Base-by-base conservation (phyloP, 2,888 invertebrate genomes). In the Caradrina clavipalpis region DNA sequence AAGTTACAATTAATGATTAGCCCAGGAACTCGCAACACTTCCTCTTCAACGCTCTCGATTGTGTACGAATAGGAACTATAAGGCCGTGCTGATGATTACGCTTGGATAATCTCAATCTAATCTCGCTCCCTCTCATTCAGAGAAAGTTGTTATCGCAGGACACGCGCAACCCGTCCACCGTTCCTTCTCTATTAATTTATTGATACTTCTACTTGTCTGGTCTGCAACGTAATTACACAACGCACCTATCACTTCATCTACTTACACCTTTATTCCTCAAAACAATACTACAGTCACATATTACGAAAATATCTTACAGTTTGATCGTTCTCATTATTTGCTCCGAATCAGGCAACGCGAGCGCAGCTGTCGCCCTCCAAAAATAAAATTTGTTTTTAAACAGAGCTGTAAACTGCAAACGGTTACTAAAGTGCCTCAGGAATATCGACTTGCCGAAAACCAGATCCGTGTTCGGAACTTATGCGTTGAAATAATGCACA, bases 71-170 rank as follows among this genome's bases (percentile, higher is more conserved):
- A 84, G 93, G 92, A 93, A 94, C 91, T 91, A 89, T 91, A 90
- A 88, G 86, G 83, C 86, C 86, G 87, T 88, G 88, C 88, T 88
- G 91, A 91, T 90, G 91, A 93, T 95, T 93, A 91, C 90, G 89
- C 88, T 91, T 86, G 84, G 89, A 89, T 92, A 90, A 92, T 92
- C 91, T 91, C 84, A 88, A 93, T 92, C 88, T 89, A 89, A 94
- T 93, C 92, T 91, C 83, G 86, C 69, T 81, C 76, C 88, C 90
- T 87, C 87, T 87, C 84, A 86, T 87, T 91, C 81, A 85, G 93
- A 91, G 95, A 95, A 95, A 95, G 94, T 92, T 89, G 86, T 78
- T 86, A 80, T 82, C 84, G 56, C 82, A 80, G 86, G 84, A 84
- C 82, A 81, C 71, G 73, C 64, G 68, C 73, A 73, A 62, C 61